Conservation (phyloP, 2,797 vertebrate species). For the Syngnathus acus region DNA sequence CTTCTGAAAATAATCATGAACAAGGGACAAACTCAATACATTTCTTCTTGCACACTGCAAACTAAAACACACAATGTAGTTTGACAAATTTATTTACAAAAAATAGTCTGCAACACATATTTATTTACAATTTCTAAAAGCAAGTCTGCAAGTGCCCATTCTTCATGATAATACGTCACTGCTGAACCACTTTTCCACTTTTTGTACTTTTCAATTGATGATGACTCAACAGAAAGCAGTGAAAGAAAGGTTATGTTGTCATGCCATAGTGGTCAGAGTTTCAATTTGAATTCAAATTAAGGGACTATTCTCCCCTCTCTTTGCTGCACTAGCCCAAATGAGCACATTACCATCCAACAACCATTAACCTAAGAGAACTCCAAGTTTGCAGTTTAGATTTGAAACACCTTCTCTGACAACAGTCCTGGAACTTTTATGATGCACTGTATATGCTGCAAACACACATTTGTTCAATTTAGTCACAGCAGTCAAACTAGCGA, state of each 20-base stretch:
- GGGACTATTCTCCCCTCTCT: too few species aligned
- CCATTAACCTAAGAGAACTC: neutral
- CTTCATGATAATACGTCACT: constrained; percentile 2
- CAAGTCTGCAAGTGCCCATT: constrained; percentile 18
- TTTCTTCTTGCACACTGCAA: constrained; percentile 22
- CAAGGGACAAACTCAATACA: constrained; percentile 15
- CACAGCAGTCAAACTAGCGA: constrained; percentile 30
- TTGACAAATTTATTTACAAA: constrained; percentile 22
- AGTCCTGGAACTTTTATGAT: neutral
- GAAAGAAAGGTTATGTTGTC: neutral
- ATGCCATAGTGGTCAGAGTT: neutral
- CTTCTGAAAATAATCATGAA: neutral
- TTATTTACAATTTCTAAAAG: constrained; percentile 2
- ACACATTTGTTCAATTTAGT: constrained; percentile 49
- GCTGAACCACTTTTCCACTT: constrained; percentile 9
- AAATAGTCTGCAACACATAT: constrained; percentile 18
- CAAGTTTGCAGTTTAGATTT: neutral
- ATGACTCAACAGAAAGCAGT: neutral
- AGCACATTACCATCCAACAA: too few species aligned
- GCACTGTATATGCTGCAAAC: constrained; percentile 39
- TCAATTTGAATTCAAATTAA: neutral
- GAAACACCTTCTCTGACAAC: neutral
- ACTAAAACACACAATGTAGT: constrained; percentile 11
- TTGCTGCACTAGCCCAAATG: too few species aligned
- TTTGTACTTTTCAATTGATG: neutral